Conservation (phyloP, 1,140 invertebrate species). For the Neodiprion fabricii region DNA sequence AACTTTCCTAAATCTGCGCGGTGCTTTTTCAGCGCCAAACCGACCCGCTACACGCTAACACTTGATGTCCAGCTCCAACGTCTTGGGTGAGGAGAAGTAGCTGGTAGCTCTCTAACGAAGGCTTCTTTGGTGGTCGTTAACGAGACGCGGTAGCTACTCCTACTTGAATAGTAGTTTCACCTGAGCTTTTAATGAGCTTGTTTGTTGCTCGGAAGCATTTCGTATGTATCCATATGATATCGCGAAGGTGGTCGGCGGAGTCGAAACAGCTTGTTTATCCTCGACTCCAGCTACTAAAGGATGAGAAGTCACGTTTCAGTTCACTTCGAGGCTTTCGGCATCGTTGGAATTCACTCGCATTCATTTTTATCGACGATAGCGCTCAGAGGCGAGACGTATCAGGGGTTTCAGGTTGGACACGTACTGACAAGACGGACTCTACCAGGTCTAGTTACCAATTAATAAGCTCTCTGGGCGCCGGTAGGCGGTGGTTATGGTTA, state of each 20-base stretch:
- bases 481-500: slow-evolving; percentile 55
- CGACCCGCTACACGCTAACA: not conserved
- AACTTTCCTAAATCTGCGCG: too few species aligned
- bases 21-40: not conserved
- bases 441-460: slow-evolving; percentile 47
- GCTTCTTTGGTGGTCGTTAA: not conserved
- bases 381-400: too few species aligned
- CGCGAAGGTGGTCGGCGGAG: too few species aligned
- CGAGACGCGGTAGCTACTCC: not conserved
- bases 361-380: not conserved
- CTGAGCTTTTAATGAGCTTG: slow-evolving; percentile 1
- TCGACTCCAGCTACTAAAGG: too few species aligned
- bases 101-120: too few species aligned
- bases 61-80: not conserved
- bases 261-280: too few species aligned
- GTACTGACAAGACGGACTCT: not conserved
- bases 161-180: not conserved
- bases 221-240: not conserved
- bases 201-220: not conserved
- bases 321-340: not conserved
- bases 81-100: too few species aligned
- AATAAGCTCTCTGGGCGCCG: slow-evolving; percentile 36
- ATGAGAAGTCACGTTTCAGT: too few species aligned
- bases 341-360: not conserved
- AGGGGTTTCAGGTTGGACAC: too few species aligned